These are phyloP conservation scores for Etheostoma perlongum DNA, from an alignment of 2,797 vertebrate genomes.

Conservation along the genomic window DNA sequence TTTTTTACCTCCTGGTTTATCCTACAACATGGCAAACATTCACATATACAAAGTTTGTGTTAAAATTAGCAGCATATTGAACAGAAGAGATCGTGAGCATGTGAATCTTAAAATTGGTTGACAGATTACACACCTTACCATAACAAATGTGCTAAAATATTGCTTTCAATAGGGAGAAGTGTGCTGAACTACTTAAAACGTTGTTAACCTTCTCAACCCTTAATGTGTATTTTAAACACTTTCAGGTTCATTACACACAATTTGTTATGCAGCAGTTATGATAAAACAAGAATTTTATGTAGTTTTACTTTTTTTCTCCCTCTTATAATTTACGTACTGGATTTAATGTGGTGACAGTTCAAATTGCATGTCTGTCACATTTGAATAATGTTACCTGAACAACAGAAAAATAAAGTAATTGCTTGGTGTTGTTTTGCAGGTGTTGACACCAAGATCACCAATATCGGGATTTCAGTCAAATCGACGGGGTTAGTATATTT, in stretches of 20 bases:
- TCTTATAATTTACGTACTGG: conserved; percentile 6
- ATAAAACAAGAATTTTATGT: background rate
- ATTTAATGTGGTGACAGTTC: conserved; percentile 2
- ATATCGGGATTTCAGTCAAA: conserved; percentile 91
- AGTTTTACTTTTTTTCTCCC: background rate
- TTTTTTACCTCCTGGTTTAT: background rate
- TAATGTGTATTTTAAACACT: background rate
- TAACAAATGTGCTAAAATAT: background rate
- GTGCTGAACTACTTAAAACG: background rate
- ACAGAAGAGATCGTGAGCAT: background rate
- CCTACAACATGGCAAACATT: background rate
- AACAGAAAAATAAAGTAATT: conserved; percentile 39
- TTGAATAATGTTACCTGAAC: conserved; percentile 23
- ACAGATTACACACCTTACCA: background rate
- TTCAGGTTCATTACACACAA: background rate
- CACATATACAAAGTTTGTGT: background rate
- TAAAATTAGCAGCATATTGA: background rate
- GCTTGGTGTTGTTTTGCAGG: conserved; percentile 83
- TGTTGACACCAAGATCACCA: conserved; percentile 93
- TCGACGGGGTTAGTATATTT: conserved; percentile 89
- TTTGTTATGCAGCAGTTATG: background rate
- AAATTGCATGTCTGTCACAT: conserved; percentile 5
- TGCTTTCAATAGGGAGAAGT: background rate
- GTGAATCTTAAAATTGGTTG: conserved; percentile 1
- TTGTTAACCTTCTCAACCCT: background rate